Evolutionary conservation across 2,797 vertebrate species (phyloP), one percentile per base, ranked within the genome.

Genomic region (Poeciliopsis gracilis): DNA sequence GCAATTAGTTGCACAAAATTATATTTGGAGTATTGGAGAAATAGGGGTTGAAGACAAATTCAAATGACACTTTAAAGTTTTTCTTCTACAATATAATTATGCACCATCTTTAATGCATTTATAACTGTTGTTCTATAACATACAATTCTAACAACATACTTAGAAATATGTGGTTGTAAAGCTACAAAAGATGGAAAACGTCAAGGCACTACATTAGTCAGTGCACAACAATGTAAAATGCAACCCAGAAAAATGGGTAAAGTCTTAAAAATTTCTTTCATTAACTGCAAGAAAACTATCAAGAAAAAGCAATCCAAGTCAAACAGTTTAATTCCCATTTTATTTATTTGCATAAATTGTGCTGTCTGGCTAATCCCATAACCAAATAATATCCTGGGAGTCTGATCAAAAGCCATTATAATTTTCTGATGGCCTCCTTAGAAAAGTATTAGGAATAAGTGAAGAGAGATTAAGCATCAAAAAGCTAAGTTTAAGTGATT

Each of bases 401-500:
- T 47, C 20, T n/a, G 25, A 55, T 49, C n/a, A 66, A 45, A n/a
- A 59, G 67, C 63, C 36, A 83, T 76, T 80, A 75, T 83, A 87
- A 51, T 81, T 76, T 82, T 61, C 46, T 28, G 77, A 28, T 59
- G 51, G 43, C 63, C n/a, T 69, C 72, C 69, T 77, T 36, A n/a
- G 75, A 11, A 73, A 77, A 83, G 75, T 73, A 78, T 77, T 78
- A 75, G 13, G 63, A 43, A 43, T 46, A 81, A 43, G n/a, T 25
- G 41, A 30, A 28, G 49, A 36, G 45, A 71, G 5, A 70, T 69
- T 57, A 69, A 45, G 36, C 38, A 45, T 75, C 41, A 70, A 57
- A 90, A 92, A 87, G 72, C 75, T 25, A 63, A 45, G 63, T 82
- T 84, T 87, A 84, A 91, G 91, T 90, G 77, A 91, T 53, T 73